Base-by-base conservation (phyloP, 1,140 invertebrate genomes). In the Pseudachorutes palmiensis region DNA sequence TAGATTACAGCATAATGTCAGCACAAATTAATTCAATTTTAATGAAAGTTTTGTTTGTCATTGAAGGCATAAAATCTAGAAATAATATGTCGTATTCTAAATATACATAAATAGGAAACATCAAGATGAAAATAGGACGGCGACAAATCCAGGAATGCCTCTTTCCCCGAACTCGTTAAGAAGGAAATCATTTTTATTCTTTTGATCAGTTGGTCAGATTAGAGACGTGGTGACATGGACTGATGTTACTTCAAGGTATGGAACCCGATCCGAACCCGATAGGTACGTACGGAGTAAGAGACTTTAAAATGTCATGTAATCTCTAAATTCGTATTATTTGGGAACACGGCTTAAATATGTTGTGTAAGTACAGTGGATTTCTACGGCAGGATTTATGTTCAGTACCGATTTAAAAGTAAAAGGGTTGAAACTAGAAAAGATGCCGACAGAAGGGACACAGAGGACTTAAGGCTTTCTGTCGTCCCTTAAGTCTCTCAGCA, bases 381-480 rank as follows among this genome's bases (percentile, higher is more conserved):
- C 3, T 14, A 24, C 5, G 12, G 12, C 5, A 24, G 51, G 51
- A 55, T 55, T 55, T 55, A 55, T 55, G 51, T 5, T 55, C 14
- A 55, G 51, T 55, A n/a, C 51, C 24, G 51, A 55, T 55, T 55
- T 41, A 41, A 55, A 5, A 55, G 24, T 55, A 55, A 55, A 55
- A 14, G 5, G 12, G 12, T 12, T 55, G 5, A 55, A 24, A 55
- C 12, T 3, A 26, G 24, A 41, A 41, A 26, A 19, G 24, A 55
- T 55, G 51, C 51, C 51, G 51, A 55, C 51, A 55, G 51, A 55
- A 55, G 51, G 51, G 51, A 41, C 5, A 19, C 36, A 9, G 36
- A 41, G 36, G 36, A 55, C 51, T 55, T 55, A 26, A 55, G 51
- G 9, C 24, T 14, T 24, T 12, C 24, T 26, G 12, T 55, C 51